A percentile compares a stretch with the other conserved stretches of the same genome.
Conservation (phyloP, 2,797 vertebrate species). For the Intellagama lesueurii region DNA sequence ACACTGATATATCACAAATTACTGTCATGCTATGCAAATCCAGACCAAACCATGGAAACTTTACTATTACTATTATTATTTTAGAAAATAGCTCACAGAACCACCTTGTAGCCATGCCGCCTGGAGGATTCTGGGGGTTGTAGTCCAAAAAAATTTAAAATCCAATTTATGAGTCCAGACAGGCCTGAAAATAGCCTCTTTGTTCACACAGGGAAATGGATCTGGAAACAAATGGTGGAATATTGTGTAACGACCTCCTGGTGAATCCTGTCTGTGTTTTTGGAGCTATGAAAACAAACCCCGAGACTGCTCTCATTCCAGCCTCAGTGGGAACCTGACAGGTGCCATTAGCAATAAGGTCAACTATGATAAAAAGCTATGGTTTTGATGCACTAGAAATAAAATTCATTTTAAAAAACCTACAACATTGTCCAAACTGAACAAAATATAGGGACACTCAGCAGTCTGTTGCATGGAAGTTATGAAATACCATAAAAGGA, state of each 20-base stretch:
- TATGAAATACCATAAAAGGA: not conserved
- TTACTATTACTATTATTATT: no score
- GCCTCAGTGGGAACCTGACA: constrained; percentile 59
- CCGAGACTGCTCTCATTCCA: constrained; percentile 53
- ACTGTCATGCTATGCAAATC: constrained; percentile 10
- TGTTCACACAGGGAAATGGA: constrained; percentile 60
- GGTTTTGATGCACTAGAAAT: not conserved
- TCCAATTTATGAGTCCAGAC: not conserved
- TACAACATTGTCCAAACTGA: constrained; percentile 22
- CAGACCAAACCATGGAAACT: not conserved
- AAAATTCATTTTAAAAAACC: not conserved
- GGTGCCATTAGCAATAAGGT: constrained; percentile 63
- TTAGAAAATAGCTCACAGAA: no score
- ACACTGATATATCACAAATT: constrained; percentile 3
- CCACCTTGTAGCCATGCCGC: no score
- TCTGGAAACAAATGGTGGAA: constrained; percentile 59
- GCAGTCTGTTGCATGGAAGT: constrained; percentile 11
- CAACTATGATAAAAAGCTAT: constrained; percentile 51
- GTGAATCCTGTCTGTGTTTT: constrained; percentile 60
- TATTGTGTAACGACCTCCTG: constrained; percentile 62
- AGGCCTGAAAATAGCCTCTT: constrained; percentile 55
- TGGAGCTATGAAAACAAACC: constrained; percentile 46
- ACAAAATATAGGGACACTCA: not conserved
- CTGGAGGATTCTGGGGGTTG: no score
- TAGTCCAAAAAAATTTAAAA: no score